Conservation (phyloP, 1,140 invertebrate genomes). For the Temnothorax curvispinosus region DNA sequence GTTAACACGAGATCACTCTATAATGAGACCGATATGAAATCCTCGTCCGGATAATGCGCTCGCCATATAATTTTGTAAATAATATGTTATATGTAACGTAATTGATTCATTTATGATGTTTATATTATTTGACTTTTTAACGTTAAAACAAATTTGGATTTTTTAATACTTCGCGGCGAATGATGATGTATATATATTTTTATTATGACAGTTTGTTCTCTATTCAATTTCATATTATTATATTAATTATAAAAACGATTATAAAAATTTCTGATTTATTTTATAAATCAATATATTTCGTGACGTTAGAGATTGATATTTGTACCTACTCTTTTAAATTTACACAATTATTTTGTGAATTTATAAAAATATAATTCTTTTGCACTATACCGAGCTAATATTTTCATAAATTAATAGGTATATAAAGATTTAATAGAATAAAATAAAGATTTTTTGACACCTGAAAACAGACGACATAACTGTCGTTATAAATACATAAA, state of each 20-base stretch:
- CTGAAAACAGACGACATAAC: neutral
- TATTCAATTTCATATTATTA: neutral
- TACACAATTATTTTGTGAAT: neutral
- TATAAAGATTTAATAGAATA: neutral
- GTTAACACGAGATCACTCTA: slow-evolving; percentile 18
- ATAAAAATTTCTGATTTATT: neutral
- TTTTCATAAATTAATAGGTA: neutral
- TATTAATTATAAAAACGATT: neutral
- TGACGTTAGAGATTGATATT: no score
- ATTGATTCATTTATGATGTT: neutral
- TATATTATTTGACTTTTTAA: neutral
- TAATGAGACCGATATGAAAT: slow-evolving; percentile 20
- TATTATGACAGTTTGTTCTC: neutral
- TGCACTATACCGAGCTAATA: neutral
- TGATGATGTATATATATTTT: neutral
- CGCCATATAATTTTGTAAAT: slow-evolving; percentile 28
- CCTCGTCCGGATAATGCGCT: neutral
- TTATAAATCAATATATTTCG: neutral
- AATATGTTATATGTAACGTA: slow-evolving; percentile 5
- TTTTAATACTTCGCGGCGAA: neutral
- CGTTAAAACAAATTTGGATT: neutral
- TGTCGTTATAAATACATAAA: no score
- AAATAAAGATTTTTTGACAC: neutral
- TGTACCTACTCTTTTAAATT: no score
- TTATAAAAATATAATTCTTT: neutral